phyloP scores from a whole-genome alignment of 1,140 invertebrate genomes.

The Vanessa tameamea region DNA sequence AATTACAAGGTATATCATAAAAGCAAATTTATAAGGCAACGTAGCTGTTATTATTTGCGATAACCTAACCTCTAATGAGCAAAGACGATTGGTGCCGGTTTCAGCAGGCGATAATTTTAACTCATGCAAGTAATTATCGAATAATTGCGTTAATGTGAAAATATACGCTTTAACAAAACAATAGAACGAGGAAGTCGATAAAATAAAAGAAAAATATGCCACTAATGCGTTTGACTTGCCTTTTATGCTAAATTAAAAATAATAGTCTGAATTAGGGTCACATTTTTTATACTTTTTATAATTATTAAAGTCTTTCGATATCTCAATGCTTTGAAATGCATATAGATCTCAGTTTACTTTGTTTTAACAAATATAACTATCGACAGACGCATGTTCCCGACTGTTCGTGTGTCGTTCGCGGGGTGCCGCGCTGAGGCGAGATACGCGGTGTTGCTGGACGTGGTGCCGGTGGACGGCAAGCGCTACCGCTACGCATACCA shows the following conservation, averaged over 20 bases:
- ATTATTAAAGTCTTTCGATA: not conserved
- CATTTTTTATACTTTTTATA: not conserved
- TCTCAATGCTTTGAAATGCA: not conserved
- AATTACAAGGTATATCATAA: not conserved
- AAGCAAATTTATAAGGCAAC: not conserved
- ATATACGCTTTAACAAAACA: slow-evolving; percentile 74
- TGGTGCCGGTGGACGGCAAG: slow-evolving; percentile 98
- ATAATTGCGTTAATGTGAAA: slow-evolving; percentile 78
- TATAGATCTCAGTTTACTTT: not conserved
- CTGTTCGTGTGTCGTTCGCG: slow-evolving; percentile 95
- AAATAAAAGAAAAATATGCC: slow-evolving; percentile 34
- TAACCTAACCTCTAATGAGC: slow-evolving; percentile 61
- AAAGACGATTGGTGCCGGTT: slow-evolving; percentile 58
- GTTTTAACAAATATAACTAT: not conserved
- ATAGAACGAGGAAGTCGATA: slow-evolving; percentile 63
- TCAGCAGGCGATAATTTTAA: slow-evolving; percentile 54
- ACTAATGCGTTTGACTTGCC: slow-evolving; percentile 9
- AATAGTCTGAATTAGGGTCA: not conserved
- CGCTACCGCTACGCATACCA: slow-evolving; percentile 99
- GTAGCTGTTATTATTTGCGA: slow-evolving; percentile 55
- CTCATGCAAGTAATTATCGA: slow-evolving; percentile 72
- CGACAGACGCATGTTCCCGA: slow-evolving; percentile 98
- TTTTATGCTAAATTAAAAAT: slow-evolving; percentile 3
- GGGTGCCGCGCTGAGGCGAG: slow-evolving; percentile 82
- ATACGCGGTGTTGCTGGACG: slow-evolving; percentile 97